These are phyloP conservation scores for Planiliza haematocheilus DNA, from an alignment of 2,113 vertebrate species.

Conservation along the genomic window DNA sequence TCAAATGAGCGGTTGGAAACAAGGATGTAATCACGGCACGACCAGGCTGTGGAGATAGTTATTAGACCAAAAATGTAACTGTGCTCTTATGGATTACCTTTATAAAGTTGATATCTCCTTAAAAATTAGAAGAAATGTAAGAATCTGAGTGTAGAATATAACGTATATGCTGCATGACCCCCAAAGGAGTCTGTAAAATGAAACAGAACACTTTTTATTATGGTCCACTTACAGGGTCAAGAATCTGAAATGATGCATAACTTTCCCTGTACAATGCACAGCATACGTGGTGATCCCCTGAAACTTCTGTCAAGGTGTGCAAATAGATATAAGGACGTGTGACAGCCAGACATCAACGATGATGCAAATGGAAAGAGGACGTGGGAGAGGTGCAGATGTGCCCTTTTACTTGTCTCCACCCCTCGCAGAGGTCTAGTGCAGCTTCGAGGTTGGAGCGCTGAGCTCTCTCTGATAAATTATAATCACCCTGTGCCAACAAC, in stretches of 20 bases:
- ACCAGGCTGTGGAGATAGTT: background rate
- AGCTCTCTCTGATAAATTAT: constrained; percentile 71
- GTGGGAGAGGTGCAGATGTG: constrained; percentile 32
- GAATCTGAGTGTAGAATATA: constrained; percentile 19
- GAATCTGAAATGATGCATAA: constrained; percentile 15
- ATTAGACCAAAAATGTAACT: constrained; percentile 27
- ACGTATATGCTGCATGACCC: constrained; percentile 6
- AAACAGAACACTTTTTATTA: constrained; percentile 30
- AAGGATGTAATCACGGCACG: constrained; percentile 27
- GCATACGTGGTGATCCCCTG: background rate
- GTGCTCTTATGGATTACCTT: constrained; percentile 21
- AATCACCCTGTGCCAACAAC: constrained; percentile 74
- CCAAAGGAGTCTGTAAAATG: constrained; percentile 40
- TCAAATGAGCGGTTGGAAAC: constrained; percentile 53
- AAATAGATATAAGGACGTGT: background rate
- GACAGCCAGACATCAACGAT: background rate
- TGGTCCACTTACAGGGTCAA: background rate
- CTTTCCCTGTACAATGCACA: background rate
- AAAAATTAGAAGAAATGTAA: constrained; percentile 37
- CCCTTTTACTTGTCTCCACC: constrained; percentile 61
- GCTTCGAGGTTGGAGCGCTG: constrained; percentile 61
- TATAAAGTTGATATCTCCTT: constrained; percentile 7
- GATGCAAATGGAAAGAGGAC: constrained; percentile 14
- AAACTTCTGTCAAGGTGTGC: background rate
- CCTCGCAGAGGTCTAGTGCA: constrained; percentile 7